A percentile compares a stretch with the other conserved stretches of the same genome.
Evolutionary conservation across 1,140 invertebrate genomes (phyloP).

Genomic region (Procambarus clarkii): DNA sequence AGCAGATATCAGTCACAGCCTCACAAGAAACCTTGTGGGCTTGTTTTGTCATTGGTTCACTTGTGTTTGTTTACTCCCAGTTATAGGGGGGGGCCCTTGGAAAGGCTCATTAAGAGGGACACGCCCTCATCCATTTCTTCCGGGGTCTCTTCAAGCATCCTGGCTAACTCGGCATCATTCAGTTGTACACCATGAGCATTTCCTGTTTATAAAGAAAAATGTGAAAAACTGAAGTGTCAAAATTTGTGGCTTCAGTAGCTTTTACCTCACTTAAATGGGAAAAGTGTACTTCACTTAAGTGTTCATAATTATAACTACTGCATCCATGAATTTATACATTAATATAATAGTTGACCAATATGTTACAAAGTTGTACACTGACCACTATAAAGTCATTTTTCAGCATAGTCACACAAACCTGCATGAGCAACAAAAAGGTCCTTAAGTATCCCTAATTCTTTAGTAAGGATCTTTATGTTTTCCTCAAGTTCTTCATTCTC

Average conservation of each 20-base stretch:
- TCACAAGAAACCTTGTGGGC: background rate
- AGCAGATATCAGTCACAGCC: background rate
- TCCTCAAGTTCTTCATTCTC: slow-evolving; percentile 56
- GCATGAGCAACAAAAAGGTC: slow-evolving; percentile 49
- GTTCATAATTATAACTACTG: too few species aligned
- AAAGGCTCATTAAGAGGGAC: slow-evolving; percentile 47
- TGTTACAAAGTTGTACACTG: too few species aligned
- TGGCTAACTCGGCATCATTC: slow-evolving; percentile 39
- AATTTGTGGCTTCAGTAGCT: too few species aligned
- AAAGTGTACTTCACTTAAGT: too few species aligned
- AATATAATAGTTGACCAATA: too few species aligned
- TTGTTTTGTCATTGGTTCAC: slow-evolving; percentile 1
- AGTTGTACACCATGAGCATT: slow-evolving; percentile 43
- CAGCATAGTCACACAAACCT: slow-evolving; percentile 7
- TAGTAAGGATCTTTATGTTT: slow-evolving; percentile 52
- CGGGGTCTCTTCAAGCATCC: slow-evolving; percentile 30
- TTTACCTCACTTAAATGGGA: too few species aligned
- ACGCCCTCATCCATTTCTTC: slow-evolving; percentile 45
- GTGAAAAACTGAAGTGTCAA: too few species aligned
- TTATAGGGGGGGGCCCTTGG: slow-evolving; percentile 31
- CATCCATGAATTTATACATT: too few species aligned
- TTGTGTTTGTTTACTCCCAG: background rate
- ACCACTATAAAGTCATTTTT: background rate
- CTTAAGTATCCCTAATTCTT: slow-evolving; percentile 45
- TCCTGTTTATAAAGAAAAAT: slow-evolving; percentile 4